phyloP scores from a whole-genome alignment of 2,888 invertebrate species.

The Eremobia ochroleuca region DNA sequence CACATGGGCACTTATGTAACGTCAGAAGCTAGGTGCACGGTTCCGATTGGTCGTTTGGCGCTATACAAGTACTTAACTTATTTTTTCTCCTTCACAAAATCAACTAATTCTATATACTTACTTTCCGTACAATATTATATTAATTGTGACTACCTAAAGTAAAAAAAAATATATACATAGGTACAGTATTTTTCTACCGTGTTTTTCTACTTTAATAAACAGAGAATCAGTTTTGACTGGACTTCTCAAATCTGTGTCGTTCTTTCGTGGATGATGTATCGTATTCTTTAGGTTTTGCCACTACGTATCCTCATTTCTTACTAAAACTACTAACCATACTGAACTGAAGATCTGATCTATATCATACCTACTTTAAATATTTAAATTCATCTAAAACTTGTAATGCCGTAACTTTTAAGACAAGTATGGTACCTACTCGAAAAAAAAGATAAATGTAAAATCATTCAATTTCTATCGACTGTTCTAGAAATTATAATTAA shows the following conservation, averaged over 20 bases:
- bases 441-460: not conserved
- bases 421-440: not conserved
- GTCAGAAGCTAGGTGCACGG: too few species aligned
- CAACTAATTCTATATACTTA: too few species aligned
- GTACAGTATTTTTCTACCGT: not conserved
- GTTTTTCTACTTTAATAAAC: not conserved
- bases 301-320: not conserved
- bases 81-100: too few species aligned
- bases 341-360: not conserved
- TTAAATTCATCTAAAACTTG: not conserved
- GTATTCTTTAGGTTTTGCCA: not conserved
- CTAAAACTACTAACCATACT: not conserved
- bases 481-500: slow-evolving; percentile 13
- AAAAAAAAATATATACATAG: not conserved
- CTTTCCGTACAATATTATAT: too few species aligned
- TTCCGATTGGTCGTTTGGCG: too few species aligned
- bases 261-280: not conserved
- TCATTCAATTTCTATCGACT: slow-evolving; percentile 5
- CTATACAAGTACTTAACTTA: too few species aligned
- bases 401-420: not conserved
- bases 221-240: not conserved
- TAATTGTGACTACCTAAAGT: too few species aligned
- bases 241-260: not conserved
- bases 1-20: too few species aligned
- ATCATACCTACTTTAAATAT: not conserved